These are phyloP conservation scores for Catharus bicknelli DNA, from an alignment of 2,113 vertebrate species.

Conservation along the genomic window DNA sequence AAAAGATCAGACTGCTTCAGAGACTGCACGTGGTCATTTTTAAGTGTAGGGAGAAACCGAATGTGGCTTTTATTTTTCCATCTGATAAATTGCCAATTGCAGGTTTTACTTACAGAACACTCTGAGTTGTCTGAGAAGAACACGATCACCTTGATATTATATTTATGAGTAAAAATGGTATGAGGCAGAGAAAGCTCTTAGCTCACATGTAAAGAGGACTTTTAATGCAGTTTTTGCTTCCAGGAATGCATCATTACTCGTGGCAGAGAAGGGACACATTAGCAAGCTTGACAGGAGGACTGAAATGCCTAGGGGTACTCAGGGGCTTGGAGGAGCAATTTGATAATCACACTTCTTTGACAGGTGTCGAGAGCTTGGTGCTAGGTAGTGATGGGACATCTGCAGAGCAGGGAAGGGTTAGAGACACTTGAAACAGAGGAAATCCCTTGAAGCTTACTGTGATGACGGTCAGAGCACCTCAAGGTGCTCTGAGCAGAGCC, in stretches of 20 bases:
- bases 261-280: neutral
- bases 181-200: conserved; percentile 40
- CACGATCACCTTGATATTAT: conserved; percentile 46
- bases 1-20: conserved; percentile 19
- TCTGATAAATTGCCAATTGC: conserved; percentile 48
- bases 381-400: neutral
- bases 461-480: neutral
- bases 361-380: neutral
- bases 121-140: conserved; percentile 48
- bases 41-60: neutral
- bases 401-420: neutral
- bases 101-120: conserved; percentile 53
- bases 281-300: neutral
- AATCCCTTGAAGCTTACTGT: neutral
- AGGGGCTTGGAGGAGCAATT: neutral
- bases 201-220: conserved; percentile 10
- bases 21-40: conserved; percentile 36
- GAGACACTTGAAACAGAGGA: neutral
- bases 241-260: neutral
- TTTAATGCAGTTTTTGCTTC: conserved; percentile 46
- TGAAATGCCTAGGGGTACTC: neutral
- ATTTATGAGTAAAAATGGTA: conserved; percentile 62
- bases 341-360: neutral
- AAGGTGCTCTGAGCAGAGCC: neutral
- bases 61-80: conserved; percentile 54